These are phyloP conservation scores for Netelia virgata DNA, from an alignment of 2,888 invertebrate genomes.

Conservation along the genomic window DNA sequence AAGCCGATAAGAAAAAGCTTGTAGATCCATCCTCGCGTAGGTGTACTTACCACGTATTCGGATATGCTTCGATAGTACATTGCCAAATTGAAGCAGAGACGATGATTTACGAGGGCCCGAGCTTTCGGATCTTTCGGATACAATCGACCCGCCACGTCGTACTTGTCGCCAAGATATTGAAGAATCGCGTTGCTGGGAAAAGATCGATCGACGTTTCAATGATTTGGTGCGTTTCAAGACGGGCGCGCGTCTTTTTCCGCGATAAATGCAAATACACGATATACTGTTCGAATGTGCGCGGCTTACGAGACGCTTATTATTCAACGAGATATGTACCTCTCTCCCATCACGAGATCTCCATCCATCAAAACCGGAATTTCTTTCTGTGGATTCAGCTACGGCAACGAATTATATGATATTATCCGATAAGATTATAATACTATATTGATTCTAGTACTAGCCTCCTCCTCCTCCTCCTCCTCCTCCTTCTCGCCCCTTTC, in stretches of 20 bases:
- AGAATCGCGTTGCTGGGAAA: constrained; percentile 87
- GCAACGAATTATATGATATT: constrained; percentile 9
- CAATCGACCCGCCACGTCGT: constrained; percentile 87
- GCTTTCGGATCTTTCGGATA: constrained; percentile 90
- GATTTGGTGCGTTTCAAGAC: no score
- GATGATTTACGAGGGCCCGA: constrained; percentile 92
- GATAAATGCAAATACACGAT: no score
- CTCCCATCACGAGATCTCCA: constrained; percentile 91
- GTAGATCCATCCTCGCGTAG: neutral
- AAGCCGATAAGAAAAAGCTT: neutral
- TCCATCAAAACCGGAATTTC: constrained; percentile 93
- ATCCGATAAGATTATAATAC: neutral
- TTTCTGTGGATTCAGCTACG: constrained; percentile 91
- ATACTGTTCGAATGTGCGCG: no score
- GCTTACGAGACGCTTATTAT: no score
- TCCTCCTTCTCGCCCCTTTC: no score
- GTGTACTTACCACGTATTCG: constrained; percentile 87
- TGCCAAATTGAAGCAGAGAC: constrained; percentile 91
- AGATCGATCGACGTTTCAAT: neutral
- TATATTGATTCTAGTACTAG: no score
- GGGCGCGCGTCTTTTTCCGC: no score
- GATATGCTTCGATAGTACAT: constrained; percentile 91
- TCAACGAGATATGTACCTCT: constrained; percentile 86
- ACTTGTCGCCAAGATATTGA: constrained; percentile 92
- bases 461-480: no score